A percentile compares a stretch with the other conserved stretches of the same genome.
phyloP scores from a whole-genome alignment of 2,888 invertebrate genomes.

The Rhingia campestris region DNA sequence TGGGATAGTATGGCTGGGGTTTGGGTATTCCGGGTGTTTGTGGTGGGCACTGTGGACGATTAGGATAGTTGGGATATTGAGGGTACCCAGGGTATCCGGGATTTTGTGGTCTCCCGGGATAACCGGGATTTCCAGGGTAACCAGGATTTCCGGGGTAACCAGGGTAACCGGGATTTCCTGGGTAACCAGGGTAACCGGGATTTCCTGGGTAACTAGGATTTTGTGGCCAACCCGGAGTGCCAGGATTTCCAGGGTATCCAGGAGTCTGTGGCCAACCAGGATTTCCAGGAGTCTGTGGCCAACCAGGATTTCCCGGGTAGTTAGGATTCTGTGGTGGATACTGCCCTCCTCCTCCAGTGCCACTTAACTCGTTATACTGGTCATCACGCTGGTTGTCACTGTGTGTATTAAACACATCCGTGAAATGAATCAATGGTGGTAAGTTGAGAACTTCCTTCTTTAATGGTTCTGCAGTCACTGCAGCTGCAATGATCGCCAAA shows the following conservation, averaged over 20 bases:
- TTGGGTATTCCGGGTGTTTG: slow-evolving; percentile 3
- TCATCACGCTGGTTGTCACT: slow-evolving; percentile 26
- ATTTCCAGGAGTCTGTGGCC: neutral
- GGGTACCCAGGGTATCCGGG: slow-evolving; percentile 1
- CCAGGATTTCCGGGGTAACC: neutral
- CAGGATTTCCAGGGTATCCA: neutral
- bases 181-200: neutral
- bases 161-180: neutral
- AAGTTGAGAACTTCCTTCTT: slow-evolving; percentile 54
- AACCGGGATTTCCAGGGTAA: slow-evolving; percentile 1
- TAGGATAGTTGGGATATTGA: neutral
- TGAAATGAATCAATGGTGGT: slow-evolving; percentile 57
- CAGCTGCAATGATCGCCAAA: slow-evolving; percentile 18
- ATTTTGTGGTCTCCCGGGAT: neutral
- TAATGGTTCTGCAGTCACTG: slow-evolving; percentile 28
- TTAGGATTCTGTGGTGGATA: neutral
- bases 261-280: neutral
- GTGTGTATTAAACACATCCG: slow-evolving; percentile 44
- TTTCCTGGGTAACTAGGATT: neutral
- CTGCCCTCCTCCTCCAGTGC: neutral
- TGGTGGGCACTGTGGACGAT: slow-evolving; percentile 7
- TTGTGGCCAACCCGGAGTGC: neutral
- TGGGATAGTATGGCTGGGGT: neutral
- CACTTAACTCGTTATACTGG: slow-evolving; percentile 4
- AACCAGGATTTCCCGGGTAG: neutral